phyloP scores from a whole-genome alignment of 2,888 invertebrate genomes.

The Protodeltote pygarga region DNA sequence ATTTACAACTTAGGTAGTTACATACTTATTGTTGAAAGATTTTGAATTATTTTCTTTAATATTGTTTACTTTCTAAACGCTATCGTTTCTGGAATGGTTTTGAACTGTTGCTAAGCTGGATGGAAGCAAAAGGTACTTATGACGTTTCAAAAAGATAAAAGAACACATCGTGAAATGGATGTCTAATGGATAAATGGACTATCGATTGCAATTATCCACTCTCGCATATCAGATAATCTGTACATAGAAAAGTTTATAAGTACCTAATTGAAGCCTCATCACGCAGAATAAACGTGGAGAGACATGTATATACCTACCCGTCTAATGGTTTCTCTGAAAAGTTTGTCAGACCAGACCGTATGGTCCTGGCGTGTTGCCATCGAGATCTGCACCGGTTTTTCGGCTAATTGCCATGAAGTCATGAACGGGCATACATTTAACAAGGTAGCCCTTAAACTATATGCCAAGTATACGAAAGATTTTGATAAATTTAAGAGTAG shows the following conservation, averaged over 20 bases:
- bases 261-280: slow-evolving; percentile 14
- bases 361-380: slow-evolving; percentile 43
- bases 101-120: no score
- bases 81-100: no score
- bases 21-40: no score
- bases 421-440: slow-evolving; percentile 12
- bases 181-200: slow-evolving; percentile 16
- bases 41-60: no score
- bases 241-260: slow-evolving; percentile 25
- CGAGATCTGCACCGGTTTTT: slow-evolving; percentile 19
- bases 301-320: slow-evolving; percentile 39
- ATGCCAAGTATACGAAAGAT: slow-evolving; percentile 22
- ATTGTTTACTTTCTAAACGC: neutral
- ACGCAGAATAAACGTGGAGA: slow-evolving; percentile 30
- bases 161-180: slow-evolving; percentile 5
- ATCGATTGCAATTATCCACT: slow-evolving; percentile 27
- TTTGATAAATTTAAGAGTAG: neutral
- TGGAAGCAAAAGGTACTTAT: no score
- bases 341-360: slow-evolving; percentile 29
- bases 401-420: slow-evolving; percentile 37
- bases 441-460: slow-evolving; percentile 15
- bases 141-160: no score
- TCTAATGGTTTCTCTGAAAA: slow-evolving; percentile 36
- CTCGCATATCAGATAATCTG: slow-evolving; percentile 27
- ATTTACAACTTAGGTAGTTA: no score